Conservation (phyloP, 2,888 invertebrate genomes). For the Chloromyia formosa region DNA sequence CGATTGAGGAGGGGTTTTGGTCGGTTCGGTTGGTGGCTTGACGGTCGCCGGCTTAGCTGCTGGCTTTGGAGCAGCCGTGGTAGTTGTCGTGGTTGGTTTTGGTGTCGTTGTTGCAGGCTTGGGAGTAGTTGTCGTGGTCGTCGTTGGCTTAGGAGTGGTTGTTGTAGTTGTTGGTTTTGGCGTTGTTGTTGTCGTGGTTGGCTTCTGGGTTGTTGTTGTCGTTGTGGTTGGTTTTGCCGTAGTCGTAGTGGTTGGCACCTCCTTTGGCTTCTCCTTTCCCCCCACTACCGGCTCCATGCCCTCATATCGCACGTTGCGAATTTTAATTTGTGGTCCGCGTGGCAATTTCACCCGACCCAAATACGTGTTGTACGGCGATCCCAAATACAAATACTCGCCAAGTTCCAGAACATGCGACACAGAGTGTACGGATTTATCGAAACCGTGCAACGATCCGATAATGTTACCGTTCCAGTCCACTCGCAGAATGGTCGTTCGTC, state of each 20-base stretch:
- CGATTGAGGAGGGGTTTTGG: conserved; percentile 49
- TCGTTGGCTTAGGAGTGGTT: conserved; percentile 51
- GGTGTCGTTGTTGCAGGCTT: conserved; percentile 53
- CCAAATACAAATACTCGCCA: conserved; percentile 72
- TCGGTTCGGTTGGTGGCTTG: conserved; percentile 51
- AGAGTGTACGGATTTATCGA: conserved; percentile 66
- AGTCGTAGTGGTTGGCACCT: conserved; percentile 51
- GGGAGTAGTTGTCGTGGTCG: conserved; percentile 52
- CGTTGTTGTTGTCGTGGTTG: conserved; percentile 50
- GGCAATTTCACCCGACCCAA: conserved; percentile 72
- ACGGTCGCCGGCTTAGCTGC: conserved; percentile 50
- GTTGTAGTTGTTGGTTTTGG: conserved; percentile 52
- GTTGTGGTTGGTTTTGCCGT: conserved; percentile 53
- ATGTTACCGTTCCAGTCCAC: conserved; percentile 78
- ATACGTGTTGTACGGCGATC: conserved; percentile 74
- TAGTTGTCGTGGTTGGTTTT: conserved; percentile 53
- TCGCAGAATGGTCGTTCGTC: conserved; percentile 70
- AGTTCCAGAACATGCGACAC: conserved; percentile 75
- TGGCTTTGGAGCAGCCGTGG: conserved; percentile 52
- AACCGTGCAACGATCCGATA: conserved; percentile 72
- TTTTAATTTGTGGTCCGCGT: conserved; percentile 57
- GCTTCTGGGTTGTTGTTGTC: conserved; percentile 53
- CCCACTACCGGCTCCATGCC: conserved; percentile 56
- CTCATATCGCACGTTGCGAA: conserved; percentile 60
- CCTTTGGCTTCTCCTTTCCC: conserved; percentile 51